phyloP scores from a whole-genome alignment of 2,113 vertebrate genomes.

The Aldabrachelys gigantea region DNA sequence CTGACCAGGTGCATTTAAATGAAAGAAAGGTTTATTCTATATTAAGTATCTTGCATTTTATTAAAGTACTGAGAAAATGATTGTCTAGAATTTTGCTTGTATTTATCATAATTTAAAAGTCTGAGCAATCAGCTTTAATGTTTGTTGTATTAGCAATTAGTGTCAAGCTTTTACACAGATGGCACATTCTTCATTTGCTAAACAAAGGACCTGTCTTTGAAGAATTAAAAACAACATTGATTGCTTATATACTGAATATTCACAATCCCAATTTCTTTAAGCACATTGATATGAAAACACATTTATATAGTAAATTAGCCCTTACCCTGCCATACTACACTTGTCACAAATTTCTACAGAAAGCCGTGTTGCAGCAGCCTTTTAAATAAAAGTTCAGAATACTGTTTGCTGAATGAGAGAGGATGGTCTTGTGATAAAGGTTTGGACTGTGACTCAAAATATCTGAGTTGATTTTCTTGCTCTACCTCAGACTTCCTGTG shows the following conservation, averaged over 20 bases:
- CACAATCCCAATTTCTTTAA: neutral
- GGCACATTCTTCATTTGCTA: neutral
- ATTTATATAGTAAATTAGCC: neutral
- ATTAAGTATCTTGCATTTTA: neutral
- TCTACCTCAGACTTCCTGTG: neutral
- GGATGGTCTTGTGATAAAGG: neutral
- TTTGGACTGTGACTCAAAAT: neutral
- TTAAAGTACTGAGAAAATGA: neutral
- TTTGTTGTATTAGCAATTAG: conserved; percentile 40
- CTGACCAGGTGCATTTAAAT: neutral
- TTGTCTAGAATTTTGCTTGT: conserved; percentile 10
- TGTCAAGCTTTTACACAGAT: conserved; percentile 33
- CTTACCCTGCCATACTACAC: neutral
- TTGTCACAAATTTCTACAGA: neutral
- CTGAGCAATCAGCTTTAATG: conserved; percentile 46
- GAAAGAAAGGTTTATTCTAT: neutral
- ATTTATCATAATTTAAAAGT: conserved; percentile 31
- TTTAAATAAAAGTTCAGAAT: neutral
- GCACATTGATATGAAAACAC: neutral
- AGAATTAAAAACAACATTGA: conserved; percentile 33
- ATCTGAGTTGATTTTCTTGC: neutral
- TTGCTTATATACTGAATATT: conserved; percentile 32
- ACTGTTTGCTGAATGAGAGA: neutral
- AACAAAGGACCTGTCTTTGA: conserved; percentile 3
- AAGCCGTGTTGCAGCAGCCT: neutral